phyloP scores from a whole-genome alignment of 2,797 vertebrate genomes.

The Hyperoplus lanceolatus region DNA sequence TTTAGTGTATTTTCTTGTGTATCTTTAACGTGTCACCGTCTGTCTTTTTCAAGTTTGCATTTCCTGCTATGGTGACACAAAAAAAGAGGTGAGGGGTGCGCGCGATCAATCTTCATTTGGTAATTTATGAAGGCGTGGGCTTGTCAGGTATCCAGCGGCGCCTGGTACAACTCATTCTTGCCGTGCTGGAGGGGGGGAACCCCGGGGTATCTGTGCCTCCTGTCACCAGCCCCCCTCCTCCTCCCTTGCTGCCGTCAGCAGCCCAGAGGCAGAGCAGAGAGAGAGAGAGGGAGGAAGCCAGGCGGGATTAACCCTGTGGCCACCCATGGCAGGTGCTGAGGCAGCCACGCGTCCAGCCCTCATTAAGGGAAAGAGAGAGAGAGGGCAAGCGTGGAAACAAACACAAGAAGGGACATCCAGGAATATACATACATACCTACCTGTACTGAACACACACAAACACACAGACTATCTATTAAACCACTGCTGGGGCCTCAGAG shows the following conservation, averaged over 20 bases:
- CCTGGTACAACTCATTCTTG: conserved; percentile 86
- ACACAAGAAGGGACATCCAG: conserved; percentile 63
- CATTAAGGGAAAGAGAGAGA: conserved; percentile 80
- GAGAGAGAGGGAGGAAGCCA: conserved; percentile 63
- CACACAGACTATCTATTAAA: conserved; percentile 41
- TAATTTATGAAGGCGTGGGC: conserved; percentile 84
- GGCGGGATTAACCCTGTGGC: conserved; percentile 83
- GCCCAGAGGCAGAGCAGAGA: conserved; percentile 76
- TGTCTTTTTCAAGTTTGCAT: conserved; percentile 1
- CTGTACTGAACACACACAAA: conserved; percentile 63
- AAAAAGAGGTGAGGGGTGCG: conserved; percentile 70
- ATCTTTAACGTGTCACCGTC: conserved; percentile 18
- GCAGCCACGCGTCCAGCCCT: conserved; percentile 81
- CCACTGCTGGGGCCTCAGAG: conserved; percentile 23
- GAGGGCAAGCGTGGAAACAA: conserved; percentile 78
- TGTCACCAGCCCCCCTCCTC: conserved; percentile 79
- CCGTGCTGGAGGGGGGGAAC: conserved; percentile 77
- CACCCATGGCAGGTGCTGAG: conserved; percentile 83
- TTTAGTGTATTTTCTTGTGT: conserved; percentile 6
- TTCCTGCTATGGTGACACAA: conserved; percentile 57
- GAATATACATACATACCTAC: conserved; percentile 52
- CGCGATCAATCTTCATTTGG: conserved; percentile 88
- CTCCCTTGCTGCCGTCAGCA: conserved; percentile 81
- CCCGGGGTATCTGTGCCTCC: conserved; percentile 82
- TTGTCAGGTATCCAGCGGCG: conserved; percentile 87